These are phyloP conservation scores for Scartelaos histophorus DNA, from an alignment of 2,113 vertebrate species.

Conservation along the genomic window DNA sequence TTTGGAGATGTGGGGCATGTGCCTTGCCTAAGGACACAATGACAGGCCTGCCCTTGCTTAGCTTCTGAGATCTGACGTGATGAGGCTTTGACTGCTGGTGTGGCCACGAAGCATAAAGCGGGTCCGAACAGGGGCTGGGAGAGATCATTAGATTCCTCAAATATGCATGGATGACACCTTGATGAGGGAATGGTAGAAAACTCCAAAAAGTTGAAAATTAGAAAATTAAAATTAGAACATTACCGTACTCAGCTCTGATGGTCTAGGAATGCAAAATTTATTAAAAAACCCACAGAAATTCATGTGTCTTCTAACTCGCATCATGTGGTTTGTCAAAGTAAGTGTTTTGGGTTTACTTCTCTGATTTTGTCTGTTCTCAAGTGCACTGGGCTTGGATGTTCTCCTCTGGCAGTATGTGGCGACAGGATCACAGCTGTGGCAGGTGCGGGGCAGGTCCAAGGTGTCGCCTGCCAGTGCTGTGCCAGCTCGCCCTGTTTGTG, in stretches of 20 bases:
- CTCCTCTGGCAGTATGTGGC: slow-evolving; percentile 30
- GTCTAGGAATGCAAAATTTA: neutral
- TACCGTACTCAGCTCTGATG: neutral
- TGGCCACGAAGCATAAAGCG: no score
- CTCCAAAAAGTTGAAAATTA: no score
- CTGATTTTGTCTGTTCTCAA: neutral
- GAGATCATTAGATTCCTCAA: no score
- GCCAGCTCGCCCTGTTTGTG: slow-evolving; percentile 49
- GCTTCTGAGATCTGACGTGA: no score
- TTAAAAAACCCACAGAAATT: neutral
- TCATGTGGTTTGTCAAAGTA: neutral
- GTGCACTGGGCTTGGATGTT: neutral
- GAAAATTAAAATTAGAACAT: neutral
- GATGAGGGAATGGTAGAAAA: no score
- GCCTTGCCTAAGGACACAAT: no score
- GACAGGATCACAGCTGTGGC: slow-evolving; percentile 55
- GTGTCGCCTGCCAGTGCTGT: slow-evolving; percentile 52
- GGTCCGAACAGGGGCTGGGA: no score
- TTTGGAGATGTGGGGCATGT: no score
- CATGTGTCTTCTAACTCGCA: neutral
- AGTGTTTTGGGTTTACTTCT: neutral
- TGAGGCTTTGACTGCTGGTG: no score
- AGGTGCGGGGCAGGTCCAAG: slow-evolving; percentile 57
- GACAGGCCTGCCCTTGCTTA: no score
- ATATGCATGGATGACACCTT: no score